Conservation (phyloP, 2,113 vertebrate species). For the Oceanodroma tethys region DNA sequence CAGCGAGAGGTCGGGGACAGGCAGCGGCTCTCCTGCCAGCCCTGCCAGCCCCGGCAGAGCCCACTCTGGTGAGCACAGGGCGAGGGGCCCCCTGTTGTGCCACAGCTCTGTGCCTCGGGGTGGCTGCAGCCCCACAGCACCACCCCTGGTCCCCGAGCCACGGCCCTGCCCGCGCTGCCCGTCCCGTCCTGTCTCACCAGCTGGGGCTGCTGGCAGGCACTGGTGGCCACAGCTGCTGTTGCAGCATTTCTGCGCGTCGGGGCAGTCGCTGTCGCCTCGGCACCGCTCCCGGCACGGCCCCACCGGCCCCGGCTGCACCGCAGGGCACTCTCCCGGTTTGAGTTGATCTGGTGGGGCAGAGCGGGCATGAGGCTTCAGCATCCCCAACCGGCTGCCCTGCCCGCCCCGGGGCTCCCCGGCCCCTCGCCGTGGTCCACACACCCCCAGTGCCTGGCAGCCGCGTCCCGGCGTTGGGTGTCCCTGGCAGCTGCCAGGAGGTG, state of each 20-base stretch:
- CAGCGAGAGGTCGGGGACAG: background rate
- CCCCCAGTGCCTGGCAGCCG: accelerated
- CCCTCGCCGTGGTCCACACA: background rate
- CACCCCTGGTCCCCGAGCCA: background rate
- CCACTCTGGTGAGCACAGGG: accelerated
- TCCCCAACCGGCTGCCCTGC: background rate
- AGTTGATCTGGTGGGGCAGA: background rate
- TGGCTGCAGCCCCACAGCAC: background rate
- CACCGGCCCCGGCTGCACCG: background rate
- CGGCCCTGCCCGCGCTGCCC: background rate
- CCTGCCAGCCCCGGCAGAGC: background rate
- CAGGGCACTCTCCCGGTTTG: background rate
- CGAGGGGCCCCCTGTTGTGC: accelerated
- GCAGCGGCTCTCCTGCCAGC: background rate
- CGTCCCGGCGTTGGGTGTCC: accelerated
- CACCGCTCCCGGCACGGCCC: background rate
- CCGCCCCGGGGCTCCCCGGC: background rate
- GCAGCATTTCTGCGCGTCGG: background rate
- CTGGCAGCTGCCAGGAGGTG: background rate
- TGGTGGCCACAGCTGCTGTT: background rate
- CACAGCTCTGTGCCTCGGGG: background rate
- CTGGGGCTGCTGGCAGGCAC: background rate
- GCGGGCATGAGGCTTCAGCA: background rate
- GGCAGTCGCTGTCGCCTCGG: background rate
- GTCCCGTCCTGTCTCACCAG: background rate